A percentile compares a stretch with the other conserved stretches of the same genome.
These are phyloP conservation scores for Mustelus asterias DNA, from an alignment of 2,113 vertebrate species.

Conservation along the genomic window DNA sequence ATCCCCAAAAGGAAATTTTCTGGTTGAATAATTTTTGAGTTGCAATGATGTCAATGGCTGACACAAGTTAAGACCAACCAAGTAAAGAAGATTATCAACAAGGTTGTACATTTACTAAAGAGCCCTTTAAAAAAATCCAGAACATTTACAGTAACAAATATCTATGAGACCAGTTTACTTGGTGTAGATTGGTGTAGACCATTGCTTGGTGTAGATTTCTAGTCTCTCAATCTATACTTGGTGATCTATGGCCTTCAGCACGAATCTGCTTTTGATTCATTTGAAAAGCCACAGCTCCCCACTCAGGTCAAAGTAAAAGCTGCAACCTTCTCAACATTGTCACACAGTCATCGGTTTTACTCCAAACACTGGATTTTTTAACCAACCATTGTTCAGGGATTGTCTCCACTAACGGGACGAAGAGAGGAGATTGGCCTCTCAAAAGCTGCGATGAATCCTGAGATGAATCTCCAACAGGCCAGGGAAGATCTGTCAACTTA, in stretches of 20 bases:
- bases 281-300: not conserved
- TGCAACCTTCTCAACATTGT: not conserved
- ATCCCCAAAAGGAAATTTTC: not conserved
- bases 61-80: not conserved
- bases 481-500: not conserved
- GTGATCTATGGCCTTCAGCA: not conserved
- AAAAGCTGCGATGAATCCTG: not conserved
- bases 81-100: not conserved
- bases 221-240: not conserved
- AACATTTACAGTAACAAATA: not conserved
- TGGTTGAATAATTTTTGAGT: not conserved
- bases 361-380: not conserved
- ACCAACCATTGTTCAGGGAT: not conserved
- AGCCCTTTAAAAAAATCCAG: not conserved
- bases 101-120: not conserved
- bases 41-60: not conserved
- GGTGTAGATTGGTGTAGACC: not conserved
- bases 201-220: not conserved
- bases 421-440: not conserved
- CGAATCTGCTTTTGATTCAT: not conserved
- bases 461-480: not conserved
- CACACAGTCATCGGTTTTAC: not conserved
- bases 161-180: not conserved
- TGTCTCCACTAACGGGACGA: not conserved
- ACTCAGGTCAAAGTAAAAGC: not conserved